These are phyloP conservation scores for Trissolcus basalis DNA, from an alignment of 1,140 invertebrate genomes.

Conservation along the genomic window DNA sequence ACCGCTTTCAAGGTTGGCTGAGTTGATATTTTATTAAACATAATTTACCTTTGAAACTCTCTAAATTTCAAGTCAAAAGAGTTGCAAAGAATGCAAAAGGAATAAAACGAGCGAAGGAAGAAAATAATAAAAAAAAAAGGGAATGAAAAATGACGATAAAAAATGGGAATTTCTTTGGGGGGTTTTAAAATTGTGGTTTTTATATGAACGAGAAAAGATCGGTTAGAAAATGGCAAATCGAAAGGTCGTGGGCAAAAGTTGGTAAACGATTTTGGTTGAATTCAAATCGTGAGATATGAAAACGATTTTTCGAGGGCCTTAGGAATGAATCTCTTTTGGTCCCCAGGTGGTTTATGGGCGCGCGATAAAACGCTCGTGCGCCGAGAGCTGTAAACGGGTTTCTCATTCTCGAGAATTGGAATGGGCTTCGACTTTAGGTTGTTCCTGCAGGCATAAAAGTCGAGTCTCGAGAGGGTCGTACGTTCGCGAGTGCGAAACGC, in stretches of 20 bases:
- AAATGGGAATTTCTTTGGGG: no score
- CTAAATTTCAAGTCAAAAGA: background rate
- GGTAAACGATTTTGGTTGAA: constrained; percentile 29
- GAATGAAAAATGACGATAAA: background rate
- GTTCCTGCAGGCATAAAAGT: constrained; percentile 40
- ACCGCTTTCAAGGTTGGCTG: no score
- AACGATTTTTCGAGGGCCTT: constrained; percentile 39
- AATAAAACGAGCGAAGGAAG: no score
- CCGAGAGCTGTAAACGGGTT: constrained; percentile 50
- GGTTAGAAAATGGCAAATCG: no score
- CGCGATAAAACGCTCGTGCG: constrained; percentile 55
- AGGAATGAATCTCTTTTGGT: constrained; percentile 44
- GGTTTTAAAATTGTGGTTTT: no score
- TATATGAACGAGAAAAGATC: no score
- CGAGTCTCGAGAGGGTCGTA: constrained; percentile 46
- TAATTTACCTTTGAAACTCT: no score
- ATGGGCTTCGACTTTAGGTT: constrained; percentile 45
- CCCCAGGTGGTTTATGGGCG: constrained; percentile 51
- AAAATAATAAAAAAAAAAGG: no score
- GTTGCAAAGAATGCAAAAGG: no score
- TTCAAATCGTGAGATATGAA: constrained; percentile 41
- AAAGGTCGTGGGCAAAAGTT: constrained; percentile 5
- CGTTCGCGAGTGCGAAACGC: constrained; percentile 48
- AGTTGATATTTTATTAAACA: no score
- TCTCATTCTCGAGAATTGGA: constrained; percentile 42